Evolutionary conservation across 2,797 vertebrate genomes (phyloP).

Genomic region (Pseudochromis fuscus): DNA sequence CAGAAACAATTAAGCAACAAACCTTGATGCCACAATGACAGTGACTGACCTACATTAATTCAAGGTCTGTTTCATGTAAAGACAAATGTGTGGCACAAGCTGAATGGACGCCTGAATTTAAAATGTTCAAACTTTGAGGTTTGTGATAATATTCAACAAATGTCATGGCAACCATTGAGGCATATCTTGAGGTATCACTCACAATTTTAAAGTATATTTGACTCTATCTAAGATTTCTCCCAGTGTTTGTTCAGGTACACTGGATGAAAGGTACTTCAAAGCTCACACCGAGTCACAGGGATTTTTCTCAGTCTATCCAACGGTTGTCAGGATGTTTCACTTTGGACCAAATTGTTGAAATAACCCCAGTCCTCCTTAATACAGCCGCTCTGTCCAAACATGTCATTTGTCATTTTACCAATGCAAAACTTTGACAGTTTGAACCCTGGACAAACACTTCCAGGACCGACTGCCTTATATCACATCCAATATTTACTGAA

Average conservation of each 20-base stretch:
- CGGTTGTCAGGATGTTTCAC: slow-evolving; percentile 4
- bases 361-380: neutral
- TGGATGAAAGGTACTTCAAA: neutral
- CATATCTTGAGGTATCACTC: neutral
- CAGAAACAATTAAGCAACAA: too few species aligned
- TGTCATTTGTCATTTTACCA: neutral
- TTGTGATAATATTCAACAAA: neutral
- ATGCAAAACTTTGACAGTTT: neutral
- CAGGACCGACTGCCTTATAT: neutral
- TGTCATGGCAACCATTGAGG: neutral
- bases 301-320: too few species aligned
- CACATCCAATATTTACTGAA: slow-evolving; percentile 8
- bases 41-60: neutral
- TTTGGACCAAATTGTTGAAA: neutral
- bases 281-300: neutral
- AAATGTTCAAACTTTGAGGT: neutral
- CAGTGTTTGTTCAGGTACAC: neutral
- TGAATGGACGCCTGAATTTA: neutral
- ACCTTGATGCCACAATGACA: neutral
- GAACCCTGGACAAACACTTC: neutral
- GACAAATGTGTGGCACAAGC: neutral
- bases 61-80: neutral
- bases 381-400: neutral
- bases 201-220: neutral
- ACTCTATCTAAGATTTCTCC: neutral